These are phyloP conservation scores for Protula sp. DNA, from an alignment of 2,888 invertebrate genomes.

Conservation along the genomic window DNA sequence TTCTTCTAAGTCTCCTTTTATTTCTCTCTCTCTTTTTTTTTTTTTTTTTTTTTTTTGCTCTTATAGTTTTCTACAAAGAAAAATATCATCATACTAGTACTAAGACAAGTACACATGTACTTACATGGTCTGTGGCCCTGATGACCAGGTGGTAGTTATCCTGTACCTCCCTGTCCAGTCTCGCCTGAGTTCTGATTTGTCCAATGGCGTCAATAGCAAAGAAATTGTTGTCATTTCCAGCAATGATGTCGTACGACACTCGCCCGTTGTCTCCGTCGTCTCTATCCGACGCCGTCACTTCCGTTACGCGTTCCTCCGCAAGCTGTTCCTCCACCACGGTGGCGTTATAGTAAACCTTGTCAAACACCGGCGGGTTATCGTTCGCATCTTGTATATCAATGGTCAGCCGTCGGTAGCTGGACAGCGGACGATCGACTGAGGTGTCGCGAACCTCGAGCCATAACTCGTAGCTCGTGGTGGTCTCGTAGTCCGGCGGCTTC, in stretches of 20 bases:
- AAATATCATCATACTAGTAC: too few relatives aligned
- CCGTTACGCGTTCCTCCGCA: constrained; percentile 62
- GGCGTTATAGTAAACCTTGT: constrained; percentile 74
- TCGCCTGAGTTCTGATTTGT: constrained; percentile 11
- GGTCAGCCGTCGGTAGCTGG: constrained; percentile 56
- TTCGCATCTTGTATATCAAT: constrained; percentile 91
- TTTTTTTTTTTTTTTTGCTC: too few relatives aligned
- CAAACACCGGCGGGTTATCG: constrained; percentile 79
- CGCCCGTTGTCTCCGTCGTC: constrained; percentile 62
- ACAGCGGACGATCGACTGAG: constrained; percentile 21
- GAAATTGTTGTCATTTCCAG: constrained; percentile 10
- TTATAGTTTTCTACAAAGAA: too few relatives aligned
- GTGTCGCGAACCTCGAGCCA: constrained; percentile 73
- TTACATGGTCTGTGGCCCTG: constrained; percentile 70
- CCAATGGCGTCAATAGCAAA: constrained; percentile 23
- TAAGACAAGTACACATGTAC: too few relatives aligned
- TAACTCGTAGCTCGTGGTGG: constrained; percentile 75
- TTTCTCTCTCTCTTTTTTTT: too few relatives aligned
- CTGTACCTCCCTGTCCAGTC: constrained; percentile 77
- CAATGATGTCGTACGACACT: constrained; percentile 51
- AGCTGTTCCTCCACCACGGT: constrained; percentile 65
- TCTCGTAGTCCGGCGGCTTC: constrained; percentile 81
- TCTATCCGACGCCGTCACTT: constrained; percentile 81
- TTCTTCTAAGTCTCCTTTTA: neutral
- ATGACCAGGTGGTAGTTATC: constrained; percentile 86